phyloP scores from a whole-genome alignment of 2,113 vertebrate species.

The Rhinoptilus africanus region DNA sequence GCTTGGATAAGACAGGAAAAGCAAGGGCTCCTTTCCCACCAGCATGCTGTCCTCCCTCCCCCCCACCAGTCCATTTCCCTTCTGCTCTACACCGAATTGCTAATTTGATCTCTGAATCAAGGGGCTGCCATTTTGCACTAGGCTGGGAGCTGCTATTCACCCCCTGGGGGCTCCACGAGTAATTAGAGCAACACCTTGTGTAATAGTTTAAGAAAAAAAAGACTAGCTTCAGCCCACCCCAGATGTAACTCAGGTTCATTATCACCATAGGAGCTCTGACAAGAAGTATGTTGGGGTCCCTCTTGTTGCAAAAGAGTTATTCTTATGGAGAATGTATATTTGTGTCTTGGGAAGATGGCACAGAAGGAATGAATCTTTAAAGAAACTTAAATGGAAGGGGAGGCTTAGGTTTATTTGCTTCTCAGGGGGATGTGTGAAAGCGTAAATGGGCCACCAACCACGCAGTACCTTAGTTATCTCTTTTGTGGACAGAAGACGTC shows the following conservation, averaged over 20 bases:
- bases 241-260: background rate
- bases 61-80: background rate
- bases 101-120: constrained; percentile 21
- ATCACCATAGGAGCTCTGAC: background rate
- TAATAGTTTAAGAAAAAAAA: background rate
- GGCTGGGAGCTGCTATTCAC: background rate
- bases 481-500: background rate
- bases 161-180: background rate
- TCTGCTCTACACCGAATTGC: background rate
- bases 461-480: background rate
- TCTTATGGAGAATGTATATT: background rate
- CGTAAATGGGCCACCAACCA: background rate
- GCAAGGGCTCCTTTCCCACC: constrained; percentile 14
- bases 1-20: constrained; percentile 6
- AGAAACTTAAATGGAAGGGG: background rate
- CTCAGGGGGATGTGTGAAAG: background rate
- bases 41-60: background rate
- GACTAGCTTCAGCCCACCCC: background rate
- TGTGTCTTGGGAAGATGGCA: background rate
- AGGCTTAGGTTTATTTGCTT: background rate
- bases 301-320: background rate
- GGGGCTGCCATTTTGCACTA: background rate
- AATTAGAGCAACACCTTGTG: background rate
- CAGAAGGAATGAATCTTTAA: background rate
- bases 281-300: accelerated